phyloP scores from a whole-genome alignment of 1,140 invertebrate species.

The Drosophila ironensis region DNA sequence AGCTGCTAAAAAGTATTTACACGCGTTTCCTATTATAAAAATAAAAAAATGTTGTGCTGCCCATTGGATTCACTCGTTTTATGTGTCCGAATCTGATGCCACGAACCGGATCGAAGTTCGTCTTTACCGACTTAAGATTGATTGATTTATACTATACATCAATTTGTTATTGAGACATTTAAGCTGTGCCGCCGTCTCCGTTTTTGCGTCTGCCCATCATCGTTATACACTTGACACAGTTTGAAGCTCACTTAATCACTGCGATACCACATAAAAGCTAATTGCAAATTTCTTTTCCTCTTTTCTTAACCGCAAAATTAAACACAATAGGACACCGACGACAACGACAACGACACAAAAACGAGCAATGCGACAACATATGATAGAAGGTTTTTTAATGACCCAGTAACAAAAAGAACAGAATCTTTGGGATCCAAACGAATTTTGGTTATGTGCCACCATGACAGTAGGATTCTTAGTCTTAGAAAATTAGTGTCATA shows the following conservation, averaged over 20 bases:
- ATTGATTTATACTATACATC: constrained; percentile 80
- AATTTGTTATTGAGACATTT: constrained; percentile 76
- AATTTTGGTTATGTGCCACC: constrained; percentile 27
- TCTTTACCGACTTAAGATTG: constrained; percentile 45
- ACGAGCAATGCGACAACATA: constrained; percentile 39
- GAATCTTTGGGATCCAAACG: constrained; percentile 9
- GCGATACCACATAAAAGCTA: constrained; percentile 75
- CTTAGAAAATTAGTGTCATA: no score
- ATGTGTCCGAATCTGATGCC: constrained; percentile 11
- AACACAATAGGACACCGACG: no score
- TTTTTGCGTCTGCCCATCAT: constrained; percentile 9
- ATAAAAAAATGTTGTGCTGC: constrained; percentile 59
- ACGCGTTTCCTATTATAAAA: no score
- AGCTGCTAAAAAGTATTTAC: no score
- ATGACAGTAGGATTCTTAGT: no score
- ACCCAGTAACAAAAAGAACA: constrained; percentile 10
- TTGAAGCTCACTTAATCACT: constrained; percentile 77
- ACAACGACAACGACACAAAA: constrained; percentile 31
- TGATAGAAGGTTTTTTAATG: constrained; percentile 56
- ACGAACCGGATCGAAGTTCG: constrained; percentile 33
- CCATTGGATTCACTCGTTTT: not conserved
- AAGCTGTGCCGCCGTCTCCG: not conserved
- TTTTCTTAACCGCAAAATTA: no score
- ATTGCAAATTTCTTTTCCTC: constrained; percentile 58
- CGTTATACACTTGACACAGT: constrained; percentile 70